Conservation (phyloP, 2,113 vertebrate genomes). For the Ceratotherium simum region DNA sequence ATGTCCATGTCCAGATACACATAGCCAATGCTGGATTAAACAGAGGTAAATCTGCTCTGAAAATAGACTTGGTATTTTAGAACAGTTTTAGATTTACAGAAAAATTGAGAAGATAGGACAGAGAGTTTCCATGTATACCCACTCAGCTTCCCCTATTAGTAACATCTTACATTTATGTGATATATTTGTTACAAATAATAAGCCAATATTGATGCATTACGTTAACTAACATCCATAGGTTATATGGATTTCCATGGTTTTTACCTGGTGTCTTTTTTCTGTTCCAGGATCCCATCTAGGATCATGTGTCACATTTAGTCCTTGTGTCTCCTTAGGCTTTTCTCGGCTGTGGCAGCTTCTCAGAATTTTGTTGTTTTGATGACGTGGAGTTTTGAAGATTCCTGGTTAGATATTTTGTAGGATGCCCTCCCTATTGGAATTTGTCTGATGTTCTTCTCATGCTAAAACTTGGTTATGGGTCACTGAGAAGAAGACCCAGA, state of each 20-base stretch:
- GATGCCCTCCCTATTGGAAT: neutral
- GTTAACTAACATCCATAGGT: no score
- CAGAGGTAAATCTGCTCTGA: neutral
- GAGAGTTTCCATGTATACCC: no score
- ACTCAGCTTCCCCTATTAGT: accelerated
- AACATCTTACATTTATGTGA: no score
- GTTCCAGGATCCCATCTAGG: neutral
- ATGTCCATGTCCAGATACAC: neutral
- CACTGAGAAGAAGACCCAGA: neutral
- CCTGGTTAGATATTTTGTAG: no score
- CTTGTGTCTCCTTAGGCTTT: no score
- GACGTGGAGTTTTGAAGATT: no score
- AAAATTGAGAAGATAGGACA: neutral
- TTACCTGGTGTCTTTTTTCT: neutral
- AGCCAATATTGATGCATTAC: no score
- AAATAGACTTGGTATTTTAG: neutral
- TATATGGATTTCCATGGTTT: neutral
- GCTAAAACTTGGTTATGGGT: neutral
- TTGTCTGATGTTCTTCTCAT: no score
- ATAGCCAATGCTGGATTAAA: neutral
- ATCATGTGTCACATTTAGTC: neutral
- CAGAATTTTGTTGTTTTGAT: no score
- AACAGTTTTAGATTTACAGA: neutral
- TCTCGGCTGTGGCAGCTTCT: no score
- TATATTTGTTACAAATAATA: no score